These are phyloP conservation scores for Andrena hattorfiana DNA, from an alignment of 2,888 invertebrate species.

Conservation along the genomic window DNA sequence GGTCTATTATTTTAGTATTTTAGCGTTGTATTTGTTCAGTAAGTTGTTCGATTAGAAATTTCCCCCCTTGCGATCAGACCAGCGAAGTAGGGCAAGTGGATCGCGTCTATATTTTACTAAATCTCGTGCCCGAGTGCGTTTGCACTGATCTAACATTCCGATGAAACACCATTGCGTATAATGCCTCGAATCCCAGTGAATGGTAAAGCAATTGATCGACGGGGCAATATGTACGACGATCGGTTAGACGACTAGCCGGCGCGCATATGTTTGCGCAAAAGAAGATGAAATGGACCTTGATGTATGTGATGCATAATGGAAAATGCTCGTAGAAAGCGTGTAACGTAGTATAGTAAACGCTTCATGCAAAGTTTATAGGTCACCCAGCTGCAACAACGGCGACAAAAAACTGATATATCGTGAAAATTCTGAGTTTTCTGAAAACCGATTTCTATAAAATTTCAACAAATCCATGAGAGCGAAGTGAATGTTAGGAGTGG, in stretches of 20 bases:
- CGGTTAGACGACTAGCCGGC: constrained; percentile 1
- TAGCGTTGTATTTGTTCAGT: not conserved
- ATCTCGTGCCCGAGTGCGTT: not conserved
- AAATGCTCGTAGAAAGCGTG: not conserved
- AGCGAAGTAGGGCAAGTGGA: not conserved
- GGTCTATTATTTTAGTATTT: too few species aligned
- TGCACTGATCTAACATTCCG: not conserved
- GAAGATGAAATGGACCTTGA: constrained; percentile 32
- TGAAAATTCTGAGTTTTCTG: not conserved
- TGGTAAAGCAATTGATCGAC: constrained; percentile 24
- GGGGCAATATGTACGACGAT: constrained; percentile 18
- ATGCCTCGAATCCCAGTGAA: not conserved
- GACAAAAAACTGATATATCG: not conserved
- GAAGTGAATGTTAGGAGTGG: not conserved
- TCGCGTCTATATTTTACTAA: constrained; percentile 1
- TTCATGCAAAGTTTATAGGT: constrained; percentile 2
- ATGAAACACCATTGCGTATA: constrained; percentile 4
- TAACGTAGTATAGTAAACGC: not conserved
- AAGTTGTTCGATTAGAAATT: not conserved
- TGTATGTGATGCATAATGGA: constrained; percentile 32
- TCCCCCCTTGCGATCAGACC: not conserved
- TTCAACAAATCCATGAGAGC: not conserved
- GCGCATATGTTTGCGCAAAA: constrained; percentile 35
- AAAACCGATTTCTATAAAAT: not conserved
- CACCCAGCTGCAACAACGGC: not conserved